Base-by-base conservation (phyloP, 1,140 invertebrate genomes). In the Nymphalis io region DNA sequence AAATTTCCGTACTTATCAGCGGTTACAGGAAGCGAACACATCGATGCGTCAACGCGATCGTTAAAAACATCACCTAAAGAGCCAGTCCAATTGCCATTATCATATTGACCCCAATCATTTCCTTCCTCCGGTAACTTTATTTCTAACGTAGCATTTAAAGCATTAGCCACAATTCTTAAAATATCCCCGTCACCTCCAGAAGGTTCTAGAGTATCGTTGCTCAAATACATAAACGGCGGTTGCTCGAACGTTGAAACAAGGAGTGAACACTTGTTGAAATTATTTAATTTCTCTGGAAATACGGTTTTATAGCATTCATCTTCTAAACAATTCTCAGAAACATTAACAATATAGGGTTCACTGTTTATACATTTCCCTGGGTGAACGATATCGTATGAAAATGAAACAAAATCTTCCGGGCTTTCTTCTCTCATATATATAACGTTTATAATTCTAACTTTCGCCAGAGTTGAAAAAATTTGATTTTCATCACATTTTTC, bases 51-150 rank as follows among this genome's bases (percentile, higher is more conserved):
- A 27, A 75, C 80, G 40, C 63, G 66, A 8, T 63, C 64, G 39
- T 87, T 86, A 23, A 65, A 85, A 42, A 85, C 74, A 8, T 86
- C 80, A 3, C 86, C 86, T 12, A 88, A 69, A 58, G 81, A 84
- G 1, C 86, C 84, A 18, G 85, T 87, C 86, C 84, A 88, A 42
- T 83, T 86, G 12, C 79, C 74, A 59, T 86, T 59, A 62, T 70
- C 64, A 38, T 68, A 85, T 51, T 73, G 70, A 8, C 86, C 82
- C 74, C 72, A 80, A 53, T 78, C 71, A 38, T 79, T 68, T 3
- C 51, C 72, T 15, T 72, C 77, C 15, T 57, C 18, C 13, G 74
- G 72, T 44, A 68, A 73, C 68, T 72, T 79, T 3, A 86, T 69
- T 6, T 61, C 46, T 13, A 87, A 60, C 18, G 80, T 76, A 4